phyloP scores from a whole-genome alignment of 2,888 invertebrate species.

The Drosophila meridiana region DNA sequence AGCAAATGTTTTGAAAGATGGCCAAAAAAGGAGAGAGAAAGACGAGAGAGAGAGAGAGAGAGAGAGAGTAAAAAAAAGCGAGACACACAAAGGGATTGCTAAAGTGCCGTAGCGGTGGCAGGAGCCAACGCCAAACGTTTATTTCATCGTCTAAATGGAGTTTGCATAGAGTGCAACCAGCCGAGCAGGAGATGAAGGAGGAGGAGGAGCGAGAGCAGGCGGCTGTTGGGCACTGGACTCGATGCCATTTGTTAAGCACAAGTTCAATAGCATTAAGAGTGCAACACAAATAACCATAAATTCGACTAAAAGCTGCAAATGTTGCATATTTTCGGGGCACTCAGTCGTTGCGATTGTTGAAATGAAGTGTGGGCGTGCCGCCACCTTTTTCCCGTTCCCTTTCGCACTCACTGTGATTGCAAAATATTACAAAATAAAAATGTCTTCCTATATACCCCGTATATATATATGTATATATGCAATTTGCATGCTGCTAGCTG shows the following conservation, averaged over 20 bases:
- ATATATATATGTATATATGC: slow-evolving; percentile 1
- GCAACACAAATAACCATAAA: slow-evolving; percentile 81
- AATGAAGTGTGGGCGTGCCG: slow-evolving; percentile 59
- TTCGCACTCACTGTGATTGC: slow-evolving; percentile 49
- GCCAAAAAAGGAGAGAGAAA: slow-evolving; percentile 52
- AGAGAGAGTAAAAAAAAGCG: not conserved
- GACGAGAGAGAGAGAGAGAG: not conserved
- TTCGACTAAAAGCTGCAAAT: slow-evolving; percentile 77
- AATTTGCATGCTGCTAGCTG: slow-evolving; percentile 37
- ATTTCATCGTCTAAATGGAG: slow-evolving; percentile 80
- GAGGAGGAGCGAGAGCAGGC: not conserved
- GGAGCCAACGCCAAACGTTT: slow-evolving; percentile 54
- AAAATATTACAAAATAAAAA: slow-evolving; percentile 42
- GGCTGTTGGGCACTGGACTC: slow-evolving; percentile 23
- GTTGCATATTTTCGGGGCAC: slow-evolving; percentile 71
- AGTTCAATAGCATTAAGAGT: slow-evolving; percentile 80
- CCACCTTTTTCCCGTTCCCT: not conserved
- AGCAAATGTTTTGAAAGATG: slow-evolving; percentile 69
- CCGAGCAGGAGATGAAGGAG: not conserved
- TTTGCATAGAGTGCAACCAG: slow-evolving; percentile 21
- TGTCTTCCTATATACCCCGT: not conserved
- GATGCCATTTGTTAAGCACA: slow-evolving; percentile 80
- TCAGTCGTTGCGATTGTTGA: slow-evolving; percentile 37
- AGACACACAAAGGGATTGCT: slow-evolving; percentile 18
- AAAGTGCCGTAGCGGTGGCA: slow-evolving; percentile 1